Evolutionary conservation across 2,888 invertebrate genomes (phyloP).

Genomic region (Napeogenes inachia): DNA sequence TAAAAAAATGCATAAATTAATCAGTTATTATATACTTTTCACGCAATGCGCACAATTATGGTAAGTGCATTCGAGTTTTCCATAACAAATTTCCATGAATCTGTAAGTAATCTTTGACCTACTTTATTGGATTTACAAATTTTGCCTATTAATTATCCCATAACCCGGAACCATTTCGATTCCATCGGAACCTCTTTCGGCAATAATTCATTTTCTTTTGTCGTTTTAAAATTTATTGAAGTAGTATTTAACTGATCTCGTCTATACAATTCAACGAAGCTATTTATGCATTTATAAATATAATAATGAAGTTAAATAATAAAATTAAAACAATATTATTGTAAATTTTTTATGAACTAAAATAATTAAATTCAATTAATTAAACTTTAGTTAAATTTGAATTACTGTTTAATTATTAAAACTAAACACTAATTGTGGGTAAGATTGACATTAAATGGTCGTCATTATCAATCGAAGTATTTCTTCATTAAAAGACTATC

Average conservation of each 20-base stretch:
- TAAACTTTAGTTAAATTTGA: too few relatives aligned
- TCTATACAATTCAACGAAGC: neutral
- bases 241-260: neutral
- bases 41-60: conserved; percentile 13
- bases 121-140: conserved; percentile 25
- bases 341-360: too few relatives aligned
- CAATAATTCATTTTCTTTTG: conserved; percentile 26
- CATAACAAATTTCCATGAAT: conserved; percentile 33
- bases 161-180: conserved; percentile 16
- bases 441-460: too few relatives aligned
- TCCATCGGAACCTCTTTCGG: conserved; percentile 16
- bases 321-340: too few relatives aligned
- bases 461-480: too few relatives aligned
- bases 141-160: conserved; percentile 26
- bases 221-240: conserved; percentile 16
- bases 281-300: neutral
- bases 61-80: conserved; percentile 26
- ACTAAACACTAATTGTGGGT: too few relatives aligned
- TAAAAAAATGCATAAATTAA: neutral
- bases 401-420: too few relatives aligned
- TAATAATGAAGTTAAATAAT: neutral
- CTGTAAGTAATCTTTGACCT: conserved; percentile 28
- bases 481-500: too few relatives aligned
- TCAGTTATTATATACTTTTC: conserved; percentile 6
- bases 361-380: too few relatives aligned